Evolutionary conservation across 2,888 invertebrate genomes (phyloP).

Genomic region (Gisinianus flammeolus): DNA sequence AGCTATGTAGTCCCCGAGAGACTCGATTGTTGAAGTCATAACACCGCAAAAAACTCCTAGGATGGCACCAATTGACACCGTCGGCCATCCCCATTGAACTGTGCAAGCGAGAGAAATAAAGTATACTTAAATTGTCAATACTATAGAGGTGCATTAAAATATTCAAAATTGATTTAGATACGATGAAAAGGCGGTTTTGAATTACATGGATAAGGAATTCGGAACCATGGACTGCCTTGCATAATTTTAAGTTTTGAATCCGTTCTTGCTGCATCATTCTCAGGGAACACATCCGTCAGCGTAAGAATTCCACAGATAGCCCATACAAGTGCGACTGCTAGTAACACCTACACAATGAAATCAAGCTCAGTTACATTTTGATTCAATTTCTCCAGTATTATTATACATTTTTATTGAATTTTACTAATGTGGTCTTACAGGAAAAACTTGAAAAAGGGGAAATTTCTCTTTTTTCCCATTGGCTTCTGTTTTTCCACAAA

Average conservation of each 20-base stretch:
- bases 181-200: too few relatives aligned
- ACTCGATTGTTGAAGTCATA: conserved; percentile 24
- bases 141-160: too few relatives aligned
- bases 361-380: too few relatives aligned
- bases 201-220: conserved; percentile 77
- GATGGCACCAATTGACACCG: conserved; percentile 72
- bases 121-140: not conserved
- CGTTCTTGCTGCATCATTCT: conserved; percentile 74
- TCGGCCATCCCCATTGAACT: conserved; percentile 80
- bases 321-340: conserved; percentile 73
- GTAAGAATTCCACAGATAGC: conserved; percentile 75
- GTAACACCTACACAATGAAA: conserved; percentile 1
- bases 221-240: conserved; percentile 78
- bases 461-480: conserved; percentile 39
- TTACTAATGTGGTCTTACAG: not conserved
- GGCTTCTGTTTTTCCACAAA: conserved; percentile 28
- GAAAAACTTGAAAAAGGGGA: conserved; percentile 33
- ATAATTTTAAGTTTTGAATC: conserved; percentile 75
- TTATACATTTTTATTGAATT: not conserved
- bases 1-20: conserved; percentile 84
- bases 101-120: conserved; percentile 43
- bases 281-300: conserved; percentile 68
- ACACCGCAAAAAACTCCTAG: conserved; percentile 80
- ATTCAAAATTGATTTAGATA: too few relatives aligned
- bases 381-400: not conserved